Conservation (phyloP, 2,113 vertebrate species). For the Chloroceryle aenea region DNA sequence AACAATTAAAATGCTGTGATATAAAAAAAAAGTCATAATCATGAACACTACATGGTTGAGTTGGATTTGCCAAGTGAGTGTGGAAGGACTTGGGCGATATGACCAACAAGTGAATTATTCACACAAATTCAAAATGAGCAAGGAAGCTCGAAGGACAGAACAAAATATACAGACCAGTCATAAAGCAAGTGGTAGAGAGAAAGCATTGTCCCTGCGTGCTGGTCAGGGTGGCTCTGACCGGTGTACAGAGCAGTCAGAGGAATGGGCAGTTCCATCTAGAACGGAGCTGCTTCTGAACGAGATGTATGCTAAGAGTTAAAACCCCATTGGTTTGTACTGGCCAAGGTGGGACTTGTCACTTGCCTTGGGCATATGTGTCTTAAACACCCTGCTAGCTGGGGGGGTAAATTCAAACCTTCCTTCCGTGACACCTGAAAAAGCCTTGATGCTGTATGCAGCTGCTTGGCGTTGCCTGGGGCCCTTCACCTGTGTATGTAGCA, state of each 20-base stretch:
- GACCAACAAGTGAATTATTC: background rate
- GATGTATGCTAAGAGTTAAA: background rate
- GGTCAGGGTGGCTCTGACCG: background rate
- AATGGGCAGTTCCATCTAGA: background rate
- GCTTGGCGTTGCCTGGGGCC: background rate
- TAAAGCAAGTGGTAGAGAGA: background rate
- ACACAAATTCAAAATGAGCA: background rate
- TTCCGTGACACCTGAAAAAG: background rate
- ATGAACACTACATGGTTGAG: slow-evolving; percentile 4
- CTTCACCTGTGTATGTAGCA: background rate
- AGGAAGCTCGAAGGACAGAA: background rate
- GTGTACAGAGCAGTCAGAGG: background rate
- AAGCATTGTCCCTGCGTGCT: background rate
- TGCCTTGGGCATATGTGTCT: background rate
- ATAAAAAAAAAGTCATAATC: slow-evolving; percentile 33
- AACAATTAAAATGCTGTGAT: slow-evolving; percentile 46
- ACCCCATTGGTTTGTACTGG: background rate
- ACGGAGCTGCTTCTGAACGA: background rate
- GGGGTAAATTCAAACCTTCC: background rate
- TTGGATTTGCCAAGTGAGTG: background rate
- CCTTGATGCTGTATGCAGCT: background rate
- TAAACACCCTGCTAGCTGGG: background rate
- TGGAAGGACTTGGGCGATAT: background rate
- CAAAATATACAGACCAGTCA: background rate
- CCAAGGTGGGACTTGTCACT: background rate